Percentiles rank a stretch among this genome's conserved stretches.
These are phyloP conservation scores for Bombyx huttoni DNA, from an alignment of 2,888 invertebrate species.

Conservation along the genomic window DNA sequence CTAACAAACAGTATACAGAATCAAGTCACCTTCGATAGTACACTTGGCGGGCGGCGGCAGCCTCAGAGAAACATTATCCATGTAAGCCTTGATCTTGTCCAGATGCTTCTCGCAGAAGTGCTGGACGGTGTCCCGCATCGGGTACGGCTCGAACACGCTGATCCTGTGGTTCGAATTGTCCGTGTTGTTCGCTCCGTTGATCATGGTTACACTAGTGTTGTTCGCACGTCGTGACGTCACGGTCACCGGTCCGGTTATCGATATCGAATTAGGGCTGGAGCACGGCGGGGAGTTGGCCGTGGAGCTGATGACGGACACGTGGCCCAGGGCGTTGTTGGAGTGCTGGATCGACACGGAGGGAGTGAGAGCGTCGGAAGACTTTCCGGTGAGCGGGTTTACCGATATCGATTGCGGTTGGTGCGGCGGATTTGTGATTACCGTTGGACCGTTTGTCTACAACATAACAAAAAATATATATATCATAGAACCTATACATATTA, in stretches of 20 bases:
- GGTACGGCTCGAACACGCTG: constrained; percentile 90
- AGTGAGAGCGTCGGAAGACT: constrained; percentile 47
- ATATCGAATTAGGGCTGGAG: constrained; percentile 24
- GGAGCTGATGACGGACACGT: constrained; percentile 32
- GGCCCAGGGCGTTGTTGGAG: constrained; percentile 48
- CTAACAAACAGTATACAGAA: background rate
- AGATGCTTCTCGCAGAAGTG: constrained; percentile 97
- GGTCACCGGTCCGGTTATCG: constrained; percentile 73
- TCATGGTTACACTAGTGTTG: constrained; percentile 84
- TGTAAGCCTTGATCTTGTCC: constrained; percentile 91
- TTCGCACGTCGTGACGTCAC: constrained; percentile 76
- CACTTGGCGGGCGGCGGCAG: constrained; percentile 94
- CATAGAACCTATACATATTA: no score
- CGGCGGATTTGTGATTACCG: constrained; percentile 37
- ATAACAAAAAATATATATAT: background rate
- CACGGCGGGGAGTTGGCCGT: constrained; percentile 19
- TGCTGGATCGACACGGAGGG: constrained; percentile 53
- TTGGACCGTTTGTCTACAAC: constrained; percentile 37
- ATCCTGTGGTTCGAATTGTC: constrained; percentile 69
- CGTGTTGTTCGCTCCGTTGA: constrained; percentile 49
- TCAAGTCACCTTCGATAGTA: constrained; percentile 86
- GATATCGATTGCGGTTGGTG: constrained; percentile 47
- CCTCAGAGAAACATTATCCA: constrained; percentile 87
- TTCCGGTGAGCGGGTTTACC: constrained; percentile 49
- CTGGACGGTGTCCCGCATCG: constrained; percentile 93